Base-by-base conservation (phyloP, 2,797 vertebrate species). In the Diplodus sargus region DNA sequence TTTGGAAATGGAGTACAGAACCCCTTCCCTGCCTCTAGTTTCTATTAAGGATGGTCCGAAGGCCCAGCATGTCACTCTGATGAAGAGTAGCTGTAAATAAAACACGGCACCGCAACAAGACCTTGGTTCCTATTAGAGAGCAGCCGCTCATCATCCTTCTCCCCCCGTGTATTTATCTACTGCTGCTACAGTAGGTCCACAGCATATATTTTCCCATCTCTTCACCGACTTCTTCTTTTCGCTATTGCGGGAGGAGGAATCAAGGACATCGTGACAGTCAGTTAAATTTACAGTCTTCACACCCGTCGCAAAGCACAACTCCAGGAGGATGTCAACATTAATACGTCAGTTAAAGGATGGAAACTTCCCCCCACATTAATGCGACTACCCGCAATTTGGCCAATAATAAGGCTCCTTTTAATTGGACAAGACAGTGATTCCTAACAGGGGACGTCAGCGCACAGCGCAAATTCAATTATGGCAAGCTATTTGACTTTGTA, bases 401-500 rank as follows among this genome's bases (percentile, higher is more conserved):
- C 90, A 93, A 91, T 95, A 92, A 92, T 79, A 88, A 76, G 78
- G 61, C 67, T 49, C 54, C 63, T 85, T 74, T 78, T 95, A 93
- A 95, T 96, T 94, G 91, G 87, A 93, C 69, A 63, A 92, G 94
- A 95, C 94, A 94, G 94, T 90, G 93, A 91, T 85, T 93, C 87
- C 90, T 92, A 93, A 94, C 88, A 56, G 91, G 93, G 90, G 90
- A 91, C 70, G 64, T 93, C 89, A 81, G 87, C 65, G 64, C 81
- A 49, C 62, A 25, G 80, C 81, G 70, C 82, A 90, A 88, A 95
- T 94, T 94, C 75, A 95, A 94, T 95, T 92, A 94, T 20, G 45
- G 79, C 65, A 49, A 79, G 69, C 84, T 76, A 87, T 90, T 92
- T 93, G 89, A 92, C 92, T 92, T 93, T 91, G 90, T 93, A 93